phyloP scores from a whole-genome alignment of 1,140 invertebrate genomes.

The Batillaria attramentaria region DNA sequence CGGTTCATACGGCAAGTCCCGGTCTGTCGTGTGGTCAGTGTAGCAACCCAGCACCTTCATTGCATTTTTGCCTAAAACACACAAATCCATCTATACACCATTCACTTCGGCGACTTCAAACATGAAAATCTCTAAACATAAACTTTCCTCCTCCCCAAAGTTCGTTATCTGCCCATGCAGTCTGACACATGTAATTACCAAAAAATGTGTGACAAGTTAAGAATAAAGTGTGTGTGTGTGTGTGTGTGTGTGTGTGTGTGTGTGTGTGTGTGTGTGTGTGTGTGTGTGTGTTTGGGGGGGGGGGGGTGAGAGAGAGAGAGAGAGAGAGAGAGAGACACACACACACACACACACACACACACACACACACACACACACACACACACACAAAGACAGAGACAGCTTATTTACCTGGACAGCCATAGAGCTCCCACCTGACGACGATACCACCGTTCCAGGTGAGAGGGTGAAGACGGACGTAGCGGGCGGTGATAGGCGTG shows the following conservation, averaged over 20 bases:
- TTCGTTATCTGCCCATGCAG: no score
- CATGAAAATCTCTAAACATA: no score
- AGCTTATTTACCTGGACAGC: constrained; percentile 69
- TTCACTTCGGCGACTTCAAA: no score
- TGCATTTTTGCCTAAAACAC: constrained; percentile 49
- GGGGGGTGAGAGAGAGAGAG: background rate
- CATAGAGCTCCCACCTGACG: constrained; percentile 73
- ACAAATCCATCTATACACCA: no score
- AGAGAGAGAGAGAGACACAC: background rate
- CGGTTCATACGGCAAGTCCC: constrained; percentile 56
- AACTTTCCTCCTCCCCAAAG: no score
- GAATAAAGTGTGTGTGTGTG: no score
- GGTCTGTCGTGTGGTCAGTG: constrained; percentile 43
- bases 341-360: background rate
- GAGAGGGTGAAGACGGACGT: constrained; percentile 72
- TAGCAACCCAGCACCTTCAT: constrained; percentile 53
- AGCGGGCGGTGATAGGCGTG: constrained; percentile 73
- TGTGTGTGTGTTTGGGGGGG: no score
- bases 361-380: background rate
- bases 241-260: no score
- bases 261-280: no score
- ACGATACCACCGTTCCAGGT: constrained; percentile 72
- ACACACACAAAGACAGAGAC: background rate
- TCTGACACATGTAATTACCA: no score
- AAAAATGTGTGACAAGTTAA: no score